phyloP scores from a whole-genome alignment of 2,113 vertebrate genomes.

The Oxyura jamaicensis region DNA sequence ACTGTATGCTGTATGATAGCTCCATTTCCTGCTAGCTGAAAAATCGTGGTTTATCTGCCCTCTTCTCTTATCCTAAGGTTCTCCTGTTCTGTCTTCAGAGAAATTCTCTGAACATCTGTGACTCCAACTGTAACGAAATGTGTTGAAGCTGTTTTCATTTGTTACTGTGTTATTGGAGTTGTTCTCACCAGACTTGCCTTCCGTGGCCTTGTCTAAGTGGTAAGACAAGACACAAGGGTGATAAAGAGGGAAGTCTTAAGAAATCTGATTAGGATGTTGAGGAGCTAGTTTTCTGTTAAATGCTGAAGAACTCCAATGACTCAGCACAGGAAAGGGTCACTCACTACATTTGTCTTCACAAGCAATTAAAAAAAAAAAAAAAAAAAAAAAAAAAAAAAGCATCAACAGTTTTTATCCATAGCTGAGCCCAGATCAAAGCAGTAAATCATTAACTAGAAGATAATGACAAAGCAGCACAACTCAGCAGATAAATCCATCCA shows the following conservation, averaged over 20 bases:
- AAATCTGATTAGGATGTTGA: neutral
- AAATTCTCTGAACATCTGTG: neutral
- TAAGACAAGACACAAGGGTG: neutral
- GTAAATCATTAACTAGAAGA: neutral
- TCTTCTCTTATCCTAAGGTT: neutral
- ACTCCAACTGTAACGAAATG: neutral
- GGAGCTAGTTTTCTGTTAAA: fast-evolving
- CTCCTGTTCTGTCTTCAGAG: neutral
- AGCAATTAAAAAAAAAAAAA: neutral
- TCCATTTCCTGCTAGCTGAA: neutral
- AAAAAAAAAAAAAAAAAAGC: too few relatives aligned
- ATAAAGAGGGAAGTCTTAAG: neutral
- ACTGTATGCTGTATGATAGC: neutral
- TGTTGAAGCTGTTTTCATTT: neutral
- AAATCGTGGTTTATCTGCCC: neutral
- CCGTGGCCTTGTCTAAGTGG: neutral
- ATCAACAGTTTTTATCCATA: neutral
- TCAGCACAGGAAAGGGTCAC: neutral
- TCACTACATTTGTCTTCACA: neutral
- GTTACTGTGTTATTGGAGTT: neutral
- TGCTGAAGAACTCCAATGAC: neutral
- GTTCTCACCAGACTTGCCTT: neutral
- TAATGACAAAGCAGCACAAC: neutral
- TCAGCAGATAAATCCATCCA: neutral
- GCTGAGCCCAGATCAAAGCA: neutral